These are phyloP conservation scores for Trichechus manatus DNA, from an alignment of 2,113 vertebrate genomes.

Conservation along the genomic window DNA sequence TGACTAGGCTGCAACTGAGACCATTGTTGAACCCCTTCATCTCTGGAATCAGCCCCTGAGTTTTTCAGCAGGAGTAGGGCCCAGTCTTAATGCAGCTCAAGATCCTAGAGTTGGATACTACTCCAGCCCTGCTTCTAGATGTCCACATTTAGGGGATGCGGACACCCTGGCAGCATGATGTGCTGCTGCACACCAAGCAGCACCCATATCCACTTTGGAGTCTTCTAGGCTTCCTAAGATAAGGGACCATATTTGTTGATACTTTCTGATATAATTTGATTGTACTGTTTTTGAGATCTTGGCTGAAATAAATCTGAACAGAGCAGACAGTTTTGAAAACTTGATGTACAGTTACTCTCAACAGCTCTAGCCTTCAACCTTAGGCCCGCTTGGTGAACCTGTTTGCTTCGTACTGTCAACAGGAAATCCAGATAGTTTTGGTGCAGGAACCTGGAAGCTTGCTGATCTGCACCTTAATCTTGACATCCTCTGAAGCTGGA, in stretches of 20 bases:
- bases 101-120: neutral
- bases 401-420: neutral
- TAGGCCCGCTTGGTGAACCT: neutral
- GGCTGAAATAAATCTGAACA: slow-evolving; percentile 14
- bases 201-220: neutral
- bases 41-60: neutral
- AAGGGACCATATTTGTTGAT: neutral
- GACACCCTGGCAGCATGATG: neutral
- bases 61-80: neutral
- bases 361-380: neutral
- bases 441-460: neutral
- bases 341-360: neutral
- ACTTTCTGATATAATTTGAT: neutral
- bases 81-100: neutral
- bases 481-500: neutral
- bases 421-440: neutral
- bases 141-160: neutral
- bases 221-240: neutral
- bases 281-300: slow-evolving; percentile 43
- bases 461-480: neutral
- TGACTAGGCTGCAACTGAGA: neutral
- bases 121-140: neutral
- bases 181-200: neutral
- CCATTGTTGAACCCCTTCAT: neutral
- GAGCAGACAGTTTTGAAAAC: neutral